phyloP scores from a whole-genome alignment of 2,888 invertebrate species.

The Kryphioiulus occultus region DNA sequence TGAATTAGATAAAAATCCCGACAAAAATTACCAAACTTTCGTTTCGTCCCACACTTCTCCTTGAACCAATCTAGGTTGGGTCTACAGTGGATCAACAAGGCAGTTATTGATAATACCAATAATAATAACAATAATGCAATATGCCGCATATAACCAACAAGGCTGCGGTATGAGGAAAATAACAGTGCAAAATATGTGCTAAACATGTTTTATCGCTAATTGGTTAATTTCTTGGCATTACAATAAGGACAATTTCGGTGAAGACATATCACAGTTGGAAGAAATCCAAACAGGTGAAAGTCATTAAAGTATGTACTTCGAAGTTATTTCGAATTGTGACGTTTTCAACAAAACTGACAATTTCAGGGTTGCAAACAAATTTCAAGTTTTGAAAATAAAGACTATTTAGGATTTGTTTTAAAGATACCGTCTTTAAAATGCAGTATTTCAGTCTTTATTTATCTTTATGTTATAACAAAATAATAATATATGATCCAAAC shows the following conservation, averaged over 20 bases:
- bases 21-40: neutral
- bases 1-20: neutral
- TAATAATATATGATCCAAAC: no score
- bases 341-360: no score
- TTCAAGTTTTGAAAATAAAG: no score
- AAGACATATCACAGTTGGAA: neutral
- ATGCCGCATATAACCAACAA: neutral
- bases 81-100: neutral
- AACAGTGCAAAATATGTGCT: neutral
- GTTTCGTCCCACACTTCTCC: neutral
- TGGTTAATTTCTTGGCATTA: neutral
- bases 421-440: no score
- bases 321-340: no score
- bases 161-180: neutral
- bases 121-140: no score
- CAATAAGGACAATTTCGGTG: neutral
- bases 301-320: no score
- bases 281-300: neutral
- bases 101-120: neutral
- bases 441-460: no score
- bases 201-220: slow-evolving; percentile 24
- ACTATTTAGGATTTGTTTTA: no score
- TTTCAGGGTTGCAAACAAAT: no score
- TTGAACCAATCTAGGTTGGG: neutral
- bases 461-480: no score